phyloP scores from a whole-genome alignment of 2,113 vertebrate species.

The Leucoraja erinaceus region DNA sequence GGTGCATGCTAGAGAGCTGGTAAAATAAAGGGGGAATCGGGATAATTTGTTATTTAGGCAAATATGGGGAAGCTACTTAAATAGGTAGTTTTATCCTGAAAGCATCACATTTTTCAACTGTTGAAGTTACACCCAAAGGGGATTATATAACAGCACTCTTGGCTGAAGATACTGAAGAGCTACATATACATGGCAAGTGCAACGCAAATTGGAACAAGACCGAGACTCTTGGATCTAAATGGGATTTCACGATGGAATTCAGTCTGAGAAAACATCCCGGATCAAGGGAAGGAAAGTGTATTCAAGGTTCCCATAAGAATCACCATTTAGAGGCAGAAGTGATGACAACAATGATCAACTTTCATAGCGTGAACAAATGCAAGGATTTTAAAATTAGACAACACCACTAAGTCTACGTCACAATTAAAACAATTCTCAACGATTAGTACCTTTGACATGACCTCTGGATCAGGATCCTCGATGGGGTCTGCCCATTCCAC shows the following conservation, averaged over 20 bases:
- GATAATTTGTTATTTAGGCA: neutral
- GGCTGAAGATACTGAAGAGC: neutral
- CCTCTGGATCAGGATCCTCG: slow-evolving; percentile 95
- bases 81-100: neutral
- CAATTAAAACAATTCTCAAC: neutral
- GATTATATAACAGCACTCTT: neutral
- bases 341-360: neutral
- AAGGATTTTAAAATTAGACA: neutral
- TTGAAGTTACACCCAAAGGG: neutral
- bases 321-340: neutral
- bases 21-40: too few relatives aligned
- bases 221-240: neutral
- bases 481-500: slow-evolving; percentile 99
- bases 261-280: neutral
- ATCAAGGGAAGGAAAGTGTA: neutral
- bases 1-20: neutral
- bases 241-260: neutral
- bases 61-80: neutral
- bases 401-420: neutral
- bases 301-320: neutral
- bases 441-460: slow-evolving; percentile 90
- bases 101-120: neutral
- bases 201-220: neutral
- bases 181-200: neutral
- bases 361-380: neutral